phyloP scores from a whole-genome alignment of 2,888 invertebrate species.

The Clistopyga incitator region DNA sequence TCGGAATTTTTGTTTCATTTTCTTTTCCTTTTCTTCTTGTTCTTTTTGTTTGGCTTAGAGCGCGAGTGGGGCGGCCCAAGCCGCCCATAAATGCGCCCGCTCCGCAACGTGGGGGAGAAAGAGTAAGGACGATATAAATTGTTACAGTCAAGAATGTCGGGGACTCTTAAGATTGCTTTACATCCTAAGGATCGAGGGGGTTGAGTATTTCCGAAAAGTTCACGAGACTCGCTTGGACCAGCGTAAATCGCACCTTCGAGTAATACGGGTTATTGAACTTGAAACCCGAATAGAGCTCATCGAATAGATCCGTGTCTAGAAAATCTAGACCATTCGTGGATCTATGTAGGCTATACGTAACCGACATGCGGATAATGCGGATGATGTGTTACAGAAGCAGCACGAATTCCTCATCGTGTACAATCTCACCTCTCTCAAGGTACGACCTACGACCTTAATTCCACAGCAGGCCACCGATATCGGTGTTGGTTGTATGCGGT shows the following conservation, averaged over 20 bases:
- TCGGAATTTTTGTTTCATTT: conserved; percentile 61
- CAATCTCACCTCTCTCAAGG: conserved; percentile 58
- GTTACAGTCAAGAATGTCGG: conserved; percentile 65
- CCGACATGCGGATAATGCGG: background rate
- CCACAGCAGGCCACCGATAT: conserved; percentile 63
- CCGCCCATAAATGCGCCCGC: conserved; percentile 46
- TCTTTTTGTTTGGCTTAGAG: conserved; percentile 46
- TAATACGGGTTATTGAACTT: no score
- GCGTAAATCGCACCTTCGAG: no score
- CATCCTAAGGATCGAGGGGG: conserved; percentile 51
- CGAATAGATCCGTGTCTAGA: no score
- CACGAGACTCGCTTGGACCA: conserved; percentile 1
- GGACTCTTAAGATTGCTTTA: conserved; percentile 60
- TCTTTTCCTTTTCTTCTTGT: conserved; percentile 40
- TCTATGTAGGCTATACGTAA: background rate
- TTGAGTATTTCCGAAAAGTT: conserved; percentile 47
- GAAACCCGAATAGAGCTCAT: no score
- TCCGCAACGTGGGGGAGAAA: conserved; percentile 38
- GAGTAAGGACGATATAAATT: conserved; percentile 63
- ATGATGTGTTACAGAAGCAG: background rate
- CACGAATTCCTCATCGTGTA: conserved; percentile 59
- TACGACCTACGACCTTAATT: conserved; percentile 69
- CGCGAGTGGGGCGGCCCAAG: conserved; percentile 34
- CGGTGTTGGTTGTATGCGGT: conserved; percentile 50
- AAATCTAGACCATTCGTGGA: conserved; percentile 2